phyloP scores from a whole-genome alignment of 1,140 invertebrate species.

The Homalodisca vitripennis region DNA sequence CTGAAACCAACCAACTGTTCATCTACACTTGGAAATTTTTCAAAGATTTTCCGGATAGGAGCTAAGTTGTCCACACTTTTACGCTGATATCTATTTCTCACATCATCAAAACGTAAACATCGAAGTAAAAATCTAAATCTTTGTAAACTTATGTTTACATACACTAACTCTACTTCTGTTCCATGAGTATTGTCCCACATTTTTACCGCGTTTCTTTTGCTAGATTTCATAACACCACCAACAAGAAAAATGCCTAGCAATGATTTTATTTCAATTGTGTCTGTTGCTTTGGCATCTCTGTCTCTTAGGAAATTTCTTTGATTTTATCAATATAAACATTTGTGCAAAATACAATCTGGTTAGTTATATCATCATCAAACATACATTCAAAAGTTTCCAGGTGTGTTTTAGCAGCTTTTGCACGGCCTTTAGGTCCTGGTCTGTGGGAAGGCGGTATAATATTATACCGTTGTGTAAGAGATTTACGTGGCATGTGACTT shows the following conservation, averaged over 20 bases:
- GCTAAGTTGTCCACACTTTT: slow-evolving; percentile 36
- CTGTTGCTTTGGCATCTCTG: slow-evolving; percentile 2
- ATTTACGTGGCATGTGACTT: neutral
- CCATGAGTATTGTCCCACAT: neutral
- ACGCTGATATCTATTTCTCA: slow-evolving; percentile 31
- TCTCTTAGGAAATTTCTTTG: slow-evolving; percentile 6
- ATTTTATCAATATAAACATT: slow-evolving; percentile 26
- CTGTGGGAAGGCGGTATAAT: neutral
- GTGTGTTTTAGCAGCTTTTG: neutral
- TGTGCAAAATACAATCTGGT: slow-evolving; percentile 29
- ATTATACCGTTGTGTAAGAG: neutral
- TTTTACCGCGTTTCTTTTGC: no score
- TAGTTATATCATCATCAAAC: no score
- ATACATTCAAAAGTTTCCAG: no score
- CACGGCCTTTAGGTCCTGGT: slow-evolving; percentile 1
- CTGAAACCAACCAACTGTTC: slow-evolving; percentile 46
- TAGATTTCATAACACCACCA: slow-evolving; percentile 24
- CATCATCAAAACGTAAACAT: slow-evolving; percentile 33
- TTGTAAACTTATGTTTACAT: slow-evolving; percentile 33
- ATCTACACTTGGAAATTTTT: slow-evolving; percentile 18
- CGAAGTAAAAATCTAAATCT: slow-evolving; percentile 37
- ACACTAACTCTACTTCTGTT: slow-evolving; percentile 42
- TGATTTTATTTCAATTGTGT: slow-evolving; percentile 25
- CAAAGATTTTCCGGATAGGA: slow-evolving; percentile 11
- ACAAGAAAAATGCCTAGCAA: slow-evolving; percentile 35